These are phyloP conservation scores for Solenopsis fugax DNA, from an alignment of 1,140 invertebrate genomes.

Conservation along the genomic window DNA sequence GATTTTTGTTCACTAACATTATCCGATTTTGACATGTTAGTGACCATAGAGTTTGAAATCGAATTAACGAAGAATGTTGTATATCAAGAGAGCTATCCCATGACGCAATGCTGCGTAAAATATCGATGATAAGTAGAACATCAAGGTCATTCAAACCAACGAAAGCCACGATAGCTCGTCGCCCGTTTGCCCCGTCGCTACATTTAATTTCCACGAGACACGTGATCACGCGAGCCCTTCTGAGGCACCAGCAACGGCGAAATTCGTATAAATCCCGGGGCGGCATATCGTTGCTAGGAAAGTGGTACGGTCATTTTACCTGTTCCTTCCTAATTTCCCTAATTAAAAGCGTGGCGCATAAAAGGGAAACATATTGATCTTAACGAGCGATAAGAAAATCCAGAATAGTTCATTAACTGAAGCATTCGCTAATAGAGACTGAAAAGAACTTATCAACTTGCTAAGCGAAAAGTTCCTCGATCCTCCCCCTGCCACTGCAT, in stretches of 20 bases:
- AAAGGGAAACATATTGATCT: conserved; percentile 29
- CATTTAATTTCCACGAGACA: conserved; percentile 54
- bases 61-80: not conserved
- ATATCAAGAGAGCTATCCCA: not conserved
- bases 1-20: not conserved
- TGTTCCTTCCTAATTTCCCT: not conserved
- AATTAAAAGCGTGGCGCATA: not conserved
- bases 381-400: conserved; percentile 15
- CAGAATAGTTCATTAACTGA: conserved; percentile 25
- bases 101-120: conserved; percentile 8
- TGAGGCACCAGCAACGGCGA: conserved; percentile 11
- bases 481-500: not conserved
- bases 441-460: conserved; percentile 16
- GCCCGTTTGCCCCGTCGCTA: conserved; percentile 2
- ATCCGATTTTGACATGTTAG: not conserved
- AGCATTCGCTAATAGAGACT: conserved; percentile 7
- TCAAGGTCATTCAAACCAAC: conserved; percentile 47
- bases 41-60: no score
- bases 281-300: conserved; percentile 3
- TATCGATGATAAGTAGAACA: conserved; percentile 47
- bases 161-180: conserved; percentile 3
- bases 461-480: not conserved
- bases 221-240: conserved; percentile 57
- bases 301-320: conserved; percentile 25
- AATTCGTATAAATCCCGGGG: conserved; percentile 41